These are phyloP conservation scores for Hirudinaria manillensis DNA, from an alignment of 2,888 invertebrate genomes.

Conservation along the genomic window DNA sequence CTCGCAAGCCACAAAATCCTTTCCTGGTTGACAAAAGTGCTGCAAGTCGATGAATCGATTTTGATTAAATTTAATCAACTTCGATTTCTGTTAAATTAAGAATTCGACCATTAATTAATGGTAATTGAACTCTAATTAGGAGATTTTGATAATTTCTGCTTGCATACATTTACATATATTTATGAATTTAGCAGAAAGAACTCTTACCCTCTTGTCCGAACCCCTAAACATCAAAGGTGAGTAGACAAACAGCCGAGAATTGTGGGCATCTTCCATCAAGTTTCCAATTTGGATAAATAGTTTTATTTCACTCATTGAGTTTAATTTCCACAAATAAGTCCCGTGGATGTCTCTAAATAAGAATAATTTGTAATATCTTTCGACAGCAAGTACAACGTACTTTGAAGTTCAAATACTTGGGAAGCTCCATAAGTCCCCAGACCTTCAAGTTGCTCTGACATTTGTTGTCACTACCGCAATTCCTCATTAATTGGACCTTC, in stretches of 20 bases:
- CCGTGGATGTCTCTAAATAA: conserved; percentile 11
- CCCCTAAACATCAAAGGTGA: conserved; percentile 1
- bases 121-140: too few species aligned
- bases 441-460: conserved; percentile 34
- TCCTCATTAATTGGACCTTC: conserved; percentile 36
- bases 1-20: not conserved
- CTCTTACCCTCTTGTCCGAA: not conserved
- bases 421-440: conserved; percentile 23
- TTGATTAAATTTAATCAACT: too few species aligned
- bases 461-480: conserved; percentile 44
- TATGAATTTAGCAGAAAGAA: not conserved
- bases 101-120: too few species aligned
- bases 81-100: too few species aligned
- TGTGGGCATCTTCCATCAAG: conserved; percentile 10
- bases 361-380: not conserved
- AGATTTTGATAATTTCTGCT: too few species aligned
- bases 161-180: too few species aligned
- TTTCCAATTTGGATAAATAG: conserved; percentile 10
- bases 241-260: not conserved
- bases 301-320: conserved; percentile 7
- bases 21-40: not conserved
- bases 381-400: not conserved
- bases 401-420: not conserved
- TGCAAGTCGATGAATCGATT: not conserved
- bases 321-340: not conserved